Percentiles rank a stretch among this genome's conserved stretches.
Evolutionary conservation across 2,888 invertebrate species (phyloP).

Genomic region (Sturmia bella): DNA sequence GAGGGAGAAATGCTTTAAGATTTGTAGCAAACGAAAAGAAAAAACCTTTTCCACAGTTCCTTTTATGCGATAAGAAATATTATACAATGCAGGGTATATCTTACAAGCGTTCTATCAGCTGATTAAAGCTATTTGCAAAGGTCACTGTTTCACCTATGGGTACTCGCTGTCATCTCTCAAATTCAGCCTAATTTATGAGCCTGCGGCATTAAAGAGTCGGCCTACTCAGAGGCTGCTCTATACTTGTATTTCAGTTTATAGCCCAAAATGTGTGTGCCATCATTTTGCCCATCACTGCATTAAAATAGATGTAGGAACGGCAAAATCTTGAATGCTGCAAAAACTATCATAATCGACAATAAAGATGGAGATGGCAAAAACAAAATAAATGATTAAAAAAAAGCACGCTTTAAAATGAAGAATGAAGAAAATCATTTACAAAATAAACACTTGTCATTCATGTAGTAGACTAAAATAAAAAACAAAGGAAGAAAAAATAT

Average conservation of each 20-base stretch:
- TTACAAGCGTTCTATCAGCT: too few relatives aligned
- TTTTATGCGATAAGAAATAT: too few relatives aligned
- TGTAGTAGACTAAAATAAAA: conserved; percentile 19
- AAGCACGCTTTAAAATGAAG: conserved; percentile 46
- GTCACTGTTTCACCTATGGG: too few relatives aligned
- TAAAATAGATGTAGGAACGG: conserved; percentile 36
- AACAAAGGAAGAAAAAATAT: conserved; percentile 12
- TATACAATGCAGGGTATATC: too few relatives aligned
- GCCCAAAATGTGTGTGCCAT: background rate
- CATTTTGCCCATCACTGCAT: background rate
- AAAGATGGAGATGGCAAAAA: conserved; percentile 44
- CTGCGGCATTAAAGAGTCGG: too few relatives aligned
- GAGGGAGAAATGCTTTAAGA: too few relatives aligned
- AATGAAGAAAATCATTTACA: conserved; percentile 66
- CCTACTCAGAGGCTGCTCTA: too few relatives aligned
- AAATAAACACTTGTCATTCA: conserved; percentile 70
- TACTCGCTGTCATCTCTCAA: too few relatives aligned
- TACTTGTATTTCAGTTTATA: background rate
- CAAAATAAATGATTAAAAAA: conserved; percentile 17
- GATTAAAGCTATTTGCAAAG: too few relatives aligned
- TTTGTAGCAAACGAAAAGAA: too few relatives aligned
- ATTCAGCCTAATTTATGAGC: too few relatives aligned
- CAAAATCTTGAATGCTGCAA: conserved; percentile 34
- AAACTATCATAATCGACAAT: conserved; percentile 59
- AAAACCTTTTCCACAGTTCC: too few relatives aligned